A percentile compares a stretch with the other conserved stretches of the same genome.
These are phyloP conservation scores for Campoletis raptor DNA, from an alignment of 2,888 invertebrate species.

Conservation along the genomic window DNA sequence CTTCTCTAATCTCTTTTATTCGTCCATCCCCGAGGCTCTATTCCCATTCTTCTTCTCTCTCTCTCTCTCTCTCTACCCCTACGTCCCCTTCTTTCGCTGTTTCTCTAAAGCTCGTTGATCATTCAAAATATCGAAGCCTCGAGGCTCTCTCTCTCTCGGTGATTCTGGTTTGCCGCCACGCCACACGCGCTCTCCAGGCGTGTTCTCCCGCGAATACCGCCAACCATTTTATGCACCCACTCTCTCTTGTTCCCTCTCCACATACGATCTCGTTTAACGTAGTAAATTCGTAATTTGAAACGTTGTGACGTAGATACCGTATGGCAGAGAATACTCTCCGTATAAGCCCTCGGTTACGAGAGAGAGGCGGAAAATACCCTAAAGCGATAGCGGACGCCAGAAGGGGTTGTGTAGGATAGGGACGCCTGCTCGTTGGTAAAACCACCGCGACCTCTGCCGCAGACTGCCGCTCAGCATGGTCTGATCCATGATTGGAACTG, in stretches of 20 bases:
- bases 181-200: slow-evolving; percentile 13
- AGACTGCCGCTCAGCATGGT: slow-evolving; percentile 66
- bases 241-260: neutral
- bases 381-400: slow-evolving; percentile 32
- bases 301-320: slow-evolving; percentile 53
- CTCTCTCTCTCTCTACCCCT: neutral
- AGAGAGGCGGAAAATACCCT: slow-evolving; percentile 21
- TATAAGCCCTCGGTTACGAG: slow-evolving; percentile 6
- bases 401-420: slow-evolving; percentile 19
- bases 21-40: neutral
- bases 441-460: slow-evolving; percentile 68
- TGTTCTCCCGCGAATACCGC: slow-evolving; percentile 1
- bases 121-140: slow-evolving; percentile 31
- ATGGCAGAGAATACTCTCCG: slow-evolving; percentile 11
- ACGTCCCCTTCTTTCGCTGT: neutral
- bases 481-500: slow-evolving; percentile 70
- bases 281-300: slow-evolving; percentile 70
- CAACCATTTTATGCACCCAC: slow-evolving; percentile 3
- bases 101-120: slow-evolving; percentile 15
- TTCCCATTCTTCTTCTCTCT: neutral
- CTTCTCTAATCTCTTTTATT: slow-evolving; percentile 61
- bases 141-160: slow-evolving; percentile 35
- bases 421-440: slow-evolving; percentile 66
- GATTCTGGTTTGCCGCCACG: slow-evolving; percentile 25
- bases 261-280: slow-evolving; percentile 60